A percentile compares a stretch with the other conserved stretches of the same genome.
Evolutionary conservation across 2,797 vertebrate species (phyloP).

Genomic region (Cossypha caffra): DNA sequence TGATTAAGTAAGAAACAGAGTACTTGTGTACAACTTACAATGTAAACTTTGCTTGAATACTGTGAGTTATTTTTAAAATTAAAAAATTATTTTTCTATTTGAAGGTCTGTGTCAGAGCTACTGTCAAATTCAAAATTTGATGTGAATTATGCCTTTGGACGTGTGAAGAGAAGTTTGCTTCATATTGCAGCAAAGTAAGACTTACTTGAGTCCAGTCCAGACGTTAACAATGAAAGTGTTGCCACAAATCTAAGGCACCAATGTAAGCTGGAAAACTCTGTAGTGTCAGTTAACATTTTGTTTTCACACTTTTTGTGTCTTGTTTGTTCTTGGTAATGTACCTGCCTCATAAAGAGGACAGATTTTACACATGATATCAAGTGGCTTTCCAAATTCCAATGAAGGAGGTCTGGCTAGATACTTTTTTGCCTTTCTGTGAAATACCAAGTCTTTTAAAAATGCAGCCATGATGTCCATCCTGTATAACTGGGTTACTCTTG

Average conservation of each 20-base stretch:
- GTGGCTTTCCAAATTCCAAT: not conserved
- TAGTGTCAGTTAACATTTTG: conserved; percentile 22
- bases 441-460: not conserved
- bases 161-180: conserved; percentile 97
- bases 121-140: conserved; percentile 98
- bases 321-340: not conserved
- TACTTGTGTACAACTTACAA: not conserved
- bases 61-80: not conserved
- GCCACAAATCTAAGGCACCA: conserved; percentile 52
- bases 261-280: conserved; percentile 50
- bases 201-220: conserved; percentile 48
- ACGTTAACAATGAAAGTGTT: conserved; percentile 64
- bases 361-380: not conserved
- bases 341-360: not conserved
- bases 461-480: not conserved
- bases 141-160: conserved; percentile 98
- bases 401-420: not conserved
- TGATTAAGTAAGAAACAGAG: not conserved
- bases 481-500: not conserved
- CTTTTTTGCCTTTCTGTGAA: not conserved
- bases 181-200: conserved; percentile 99
- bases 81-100: not conserved
- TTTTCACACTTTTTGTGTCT: not conserved
- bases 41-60: not conserved
- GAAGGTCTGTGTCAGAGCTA: conserved; percentile 94